A percentile compares a stretch with the other conserved stretches of the same genome.
Conservation (phyloP, 2,797 vertebrate genomes). For the Enteromius paludinosus region DNA sequence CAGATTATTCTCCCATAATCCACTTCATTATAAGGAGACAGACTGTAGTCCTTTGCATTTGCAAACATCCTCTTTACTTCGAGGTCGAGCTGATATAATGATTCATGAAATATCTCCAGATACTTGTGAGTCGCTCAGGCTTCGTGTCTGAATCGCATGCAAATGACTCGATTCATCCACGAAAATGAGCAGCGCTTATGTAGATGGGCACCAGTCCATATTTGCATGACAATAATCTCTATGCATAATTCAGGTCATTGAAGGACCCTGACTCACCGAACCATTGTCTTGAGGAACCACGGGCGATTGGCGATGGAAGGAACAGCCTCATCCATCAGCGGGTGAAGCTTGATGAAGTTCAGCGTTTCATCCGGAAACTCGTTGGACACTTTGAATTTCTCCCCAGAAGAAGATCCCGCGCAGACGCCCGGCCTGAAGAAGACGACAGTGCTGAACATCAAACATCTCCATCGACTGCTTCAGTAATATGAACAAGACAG, state of each 20-base stretch:
- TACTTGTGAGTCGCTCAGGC: slow-evolving; percentile 25
- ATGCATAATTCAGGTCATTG: slow-evolving; percentile 6
- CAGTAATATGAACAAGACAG: not conserved
- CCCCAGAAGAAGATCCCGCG: slow-evolving; percentile 85
- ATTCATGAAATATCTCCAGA: slow-evolving; percentile 53
- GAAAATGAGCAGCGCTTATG: slow-evolving; percentile 23
- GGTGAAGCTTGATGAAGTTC: slow-evolving; percentile 98
- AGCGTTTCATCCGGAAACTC: slow-evolving; percentile 97
- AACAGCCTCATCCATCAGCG: slow-evolving; percentile 97
- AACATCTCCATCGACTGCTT: not conserved
- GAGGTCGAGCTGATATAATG: slow-evolving; percentile 61
- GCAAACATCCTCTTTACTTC: slow-evolving; percentile 57
- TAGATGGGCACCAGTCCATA: slow-evolving; percentile 23
- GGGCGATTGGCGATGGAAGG: slow-evolving; percentile 92
- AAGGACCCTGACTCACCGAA: slow-evolving; percentile 82
- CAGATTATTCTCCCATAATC: slow-evolving; percentile 42
- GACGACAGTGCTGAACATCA: not conserved
- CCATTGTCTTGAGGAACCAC: slow-evolving; percentile 99
- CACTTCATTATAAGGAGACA: slow-evolving; percentile 50
- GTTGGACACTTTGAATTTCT: slow-evolving; percentile 91
- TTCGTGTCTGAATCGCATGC: slow-evolving; percentile 45
- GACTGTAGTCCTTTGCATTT: slow-evolving; percentile 49
- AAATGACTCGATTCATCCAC: slow-evolving; percentile 15
- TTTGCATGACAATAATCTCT: slow-evolving; percentile 43
- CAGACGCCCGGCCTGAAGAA: slow-evolving; percentile 90